Base-by-base conservation (phyloP, 2,113 vertebrate genomes). In the Anguilla japonica region DNA sequence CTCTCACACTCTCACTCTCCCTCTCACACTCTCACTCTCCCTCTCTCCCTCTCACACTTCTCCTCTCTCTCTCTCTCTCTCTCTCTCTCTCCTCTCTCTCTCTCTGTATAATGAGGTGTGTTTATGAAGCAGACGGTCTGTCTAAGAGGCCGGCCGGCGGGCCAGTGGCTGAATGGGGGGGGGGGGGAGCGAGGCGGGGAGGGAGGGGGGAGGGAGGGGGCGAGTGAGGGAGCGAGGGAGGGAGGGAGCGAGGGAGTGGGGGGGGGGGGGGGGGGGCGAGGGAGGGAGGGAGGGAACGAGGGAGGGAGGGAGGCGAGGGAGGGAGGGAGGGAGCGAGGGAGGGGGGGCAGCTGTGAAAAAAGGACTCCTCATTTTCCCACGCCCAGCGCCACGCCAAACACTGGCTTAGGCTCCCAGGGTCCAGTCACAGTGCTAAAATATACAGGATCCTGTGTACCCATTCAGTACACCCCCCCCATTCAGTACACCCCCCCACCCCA, bases 291-390 rank as follows among this genome's bases (percentile, higher is more conserved):
- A 60, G 87, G 88, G 96, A 93, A 94, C 92, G 94, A 89, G 89
- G 91, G 91, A 75, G 88, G 87, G 87, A 90, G 79, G 71, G 88
- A 88, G 89, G 79, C 63, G 88, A 88, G 89, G 88, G 91, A 91
- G 79, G 88, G 87, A 87, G 91, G 79, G 60, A 63, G 79, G 8
- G 18, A 75, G 91, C 88, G 89, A 90, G 89, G 90, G 89, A 50
- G 53, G 71, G 87, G 92, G 95, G 94, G 96, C 96, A 97, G 96
- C 97, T 97, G 97, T 97, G 97, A 98, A 97, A 97, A 94, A 95
- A 95, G 95, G 92, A 95, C 92, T 90, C 93, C 94, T 95, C 96
- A 97, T 97, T 97, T 98, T 97, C 97, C 97, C 97, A 98, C 97
- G 97, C 95, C 96, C 97, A 93, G 96, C 94, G 95, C 95, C 95